Evolutionary conservation across 1,140 invertebrate genomes (phyloP).

Genomic region (Zaprionus capensis): DNA sequence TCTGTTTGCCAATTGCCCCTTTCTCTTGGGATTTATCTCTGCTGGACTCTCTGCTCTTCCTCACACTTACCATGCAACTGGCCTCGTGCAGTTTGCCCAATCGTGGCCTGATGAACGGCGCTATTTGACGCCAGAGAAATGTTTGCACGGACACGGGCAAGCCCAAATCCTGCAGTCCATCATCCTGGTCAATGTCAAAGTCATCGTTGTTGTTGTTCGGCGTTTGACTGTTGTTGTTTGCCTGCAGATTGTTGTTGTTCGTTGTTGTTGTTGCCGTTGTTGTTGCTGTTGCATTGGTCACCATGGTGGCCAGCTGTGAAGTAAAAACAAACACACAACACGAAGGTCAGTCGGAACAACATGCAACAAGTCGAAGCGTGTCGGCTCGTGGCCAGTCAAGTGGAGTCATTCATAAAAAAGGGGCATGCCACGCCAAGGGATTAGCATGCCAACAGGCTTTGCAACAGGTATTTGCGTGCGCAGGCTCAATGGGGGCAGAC

Average conservation of each 20-base stretch:
- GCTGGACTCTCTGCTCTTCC: background rate
- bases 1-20: slow-evolving; percentile 11
- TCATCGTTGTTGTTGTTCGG: slow-evolving; percentile 84
- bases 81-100: slow-evolving; percentile 98
- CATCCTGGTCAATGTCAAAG: slow-evolving; percentile 85
- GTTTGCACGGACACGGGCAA: slow-evolving; percentile 98
- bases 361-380: slow-evolving; percentile 57
- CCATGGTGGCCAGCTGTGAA: slow-evolving; percentile 71
- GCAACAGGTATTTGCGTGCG: slow-evolving; percentile 81
- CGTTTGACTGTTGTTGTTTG: slow-evolving; percentile 78
- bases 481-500: slow-evolving; percentile 56
- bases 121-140: slow-evolving; percentile 98
- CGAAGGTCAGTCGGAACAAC: slow-evolving; percentile 28
- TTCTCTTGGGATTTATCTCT: background rate
- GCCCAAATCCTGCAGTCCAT: slow-evolving; percentile 89
- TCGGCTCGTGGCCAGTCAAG: background rate
- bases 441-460: slow-evolving; percentile 6
- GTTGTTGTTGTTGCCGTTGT: slow-evolving; percentile 8
- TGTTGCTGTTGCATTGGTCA: slow-evolving; percentile 59
- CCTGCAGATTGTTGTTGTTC: slow-evolving; percentile 72
- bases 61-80: slow-evolving; percentile 94
- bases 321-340: background rate
- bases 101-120: slow-evolving; percentile 96
- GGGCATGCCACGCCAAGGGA: slow-evolving; percentile 28
- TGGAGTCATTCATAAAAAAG: slow-evolving; percentile 65